Percentiles rank a stretch among this genome's conserved stretches.
phyloP scores from a whole-genome alignment of 2,888 invertebrate genomes.

The Heliconius ismenius region DNA sequence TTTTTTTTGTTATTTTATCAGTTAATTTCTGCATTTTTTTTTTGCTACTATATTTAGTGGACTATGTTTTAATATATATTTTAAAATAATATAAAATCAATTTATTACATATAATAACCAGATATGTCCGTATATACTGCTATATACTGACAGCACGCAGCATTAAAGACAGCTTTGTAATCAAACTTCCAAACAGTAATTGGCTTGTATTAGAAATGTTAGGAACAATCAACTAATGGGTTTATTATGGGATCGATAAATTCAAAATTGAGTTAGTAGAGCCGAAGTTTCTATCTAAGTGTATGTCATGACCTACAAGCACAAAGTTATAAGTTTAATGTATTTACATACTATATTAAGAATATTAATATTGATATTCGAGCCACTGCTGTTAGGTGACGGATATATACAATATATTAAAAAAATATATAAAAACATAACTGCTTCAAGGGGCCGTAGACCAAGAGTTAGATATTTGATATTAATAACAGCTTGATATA shows the following conservation, averaged over 20 bases:
- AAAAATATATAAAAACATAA: too few relatives aligned
- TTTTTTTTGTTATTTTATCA: too few relatives aligned
- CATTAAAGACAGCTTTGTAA: neutral
- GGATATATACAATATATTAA: neutral
- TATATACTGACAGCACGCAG: neutral
- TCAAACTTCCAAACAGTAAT: conserved; percentile 25
- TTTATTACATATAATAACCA: neutral
- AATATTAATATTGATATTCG: neutral
- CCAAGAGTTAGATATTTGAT: too few relatives aligned
- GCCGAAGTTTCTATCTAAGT: conserved; percentile 28
- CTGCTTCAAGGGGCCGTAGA: too few relatives aligned
- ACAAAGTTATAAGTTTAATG: neutral
- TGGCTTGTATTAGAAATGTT: conserved; percentile 28
- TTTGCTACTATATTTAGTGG: neutral
- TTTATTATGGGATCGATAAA: conserved; percentile 38
- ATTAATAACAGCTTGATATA: too few relatives aligned
- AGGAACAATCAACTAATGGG: conserved; percentile 34
- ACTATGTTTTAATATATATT: too few relatives aligned
- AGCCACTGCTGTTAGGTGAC: neutral
- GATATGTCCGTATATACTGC: neutral
- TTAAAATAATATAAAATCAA: too few relatives aligned
- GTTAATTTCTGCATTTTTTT: neutral
- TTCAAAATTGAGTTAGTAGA: conserved; percentile 28
- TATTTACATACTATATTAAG: neutral
- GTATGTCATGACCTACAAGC: conserved; percentile 29